Base-by-base conservation (phyloP, 2,888 invertebrate species). In the Erannis defoliaria region DNA sequence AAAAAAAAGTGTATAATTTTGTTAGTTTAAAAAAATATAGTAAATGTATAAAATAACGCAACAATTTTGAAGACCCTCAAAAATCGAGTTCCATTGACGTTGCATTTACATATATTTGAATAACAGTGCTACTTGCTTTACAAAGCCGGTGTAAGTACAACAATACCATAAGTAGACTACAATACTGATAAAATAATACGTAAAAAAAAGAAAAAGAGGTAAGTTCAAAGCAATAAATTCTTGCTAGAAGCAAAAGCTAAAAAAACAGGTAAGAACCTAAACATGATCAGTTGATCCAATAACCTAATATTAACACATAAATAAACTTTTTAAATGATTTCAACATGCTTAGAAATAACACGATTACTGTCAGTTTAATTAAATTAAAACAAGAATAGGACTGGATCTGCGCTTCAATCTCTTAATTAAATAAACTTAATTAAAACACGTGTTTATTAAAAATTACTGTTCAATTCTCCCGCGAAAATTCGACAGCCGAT, bases 311-410 rank as follows among this genome's bases (percentile, higher is more conserved):
- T 85, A 90, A 90, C 89, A 87, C 78, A 85, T 85, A 80, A 85
- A 92, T 92, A 92, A 90, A 92, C 90, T 92, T 89, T 92, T 90
- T 82, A 82, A 92, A 89, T 84, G 75, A 76, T 80, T 84, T 86
- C 80, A 92, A 92, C 92, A 89, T 84, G 84, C 81, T 86, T 86
- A 88, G 78, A 83, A 78, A 79, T 77, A 81, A 76, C 75, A 77
- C 71, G 18, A 67, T 66, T 72, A 71, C 65, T 71, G 66, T 62
- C 63, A 38, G 62, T 62, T 64, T 19, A 23, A 23, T 4, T 5
- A 1, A 8, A 26, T 26, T 26, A 26, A 26, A 26, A 26, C 8
- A 26, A 26, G 5, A 26, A 26, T n/a, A n/a, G n/a, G n/a, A n/a
- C n/a, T 5, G 26, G 26, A 26, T 26, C 26, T 26, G 26, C 26